Evolutionary conservation across 2,113 vertebrate genomes (phyloP), one percentile per base, ranked within the genome.

Genomic region (Eulemur macaco): DNA sequence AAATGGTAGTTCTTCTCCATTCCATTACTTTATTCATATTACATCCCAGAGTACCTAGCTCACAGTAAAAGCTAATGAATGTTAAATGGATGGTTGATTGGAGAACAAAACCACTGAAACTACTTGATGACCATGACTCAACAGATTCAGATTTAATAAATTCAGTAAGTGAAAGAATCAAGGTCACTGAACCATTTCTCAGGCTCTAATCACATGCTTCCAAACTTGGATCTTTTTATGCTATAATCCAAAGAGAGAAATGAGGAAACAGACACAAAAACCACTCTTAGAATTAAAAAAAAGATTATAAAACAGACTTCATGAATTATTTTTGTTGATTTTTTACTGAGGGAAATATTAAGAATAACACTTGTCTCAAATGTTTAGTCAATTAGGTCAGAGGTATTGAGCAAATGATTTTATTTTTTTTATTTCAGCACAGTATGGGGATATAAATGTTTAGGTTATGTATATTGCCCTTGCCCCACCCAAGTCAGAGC

Each of bases 61-160:
- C 47, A 87, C 13, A 37, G 83, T n/a, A 69, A 83, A 69, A 31
- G 29, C 20, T 63, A 88, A 77, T 87, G 42, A 66, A 77, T 84
- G 88, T 5, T 60, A 27, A 87, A 76, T n/a, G n/a, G 37, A 68
- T 52, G 8, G 15, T 14, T 73, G 20, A 58, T 39, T 63, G 29
- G 42, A 6, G 63, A 58, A 71, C 7, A 92, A 89, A 91, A 50
- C 13, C 52, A 74, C 58, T 87, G 54, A 20, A 87, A 47, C 20
- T 94, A 34, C 9, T 87, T 10, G 39, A 77, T 42, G 25, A 63
- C 31, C 34, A 78, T 42, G 34, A 42, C 78, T 91, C 34, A 90
- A 63, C n/a, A 63, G 39, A 91, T 93, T 94, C 31, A 58, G 39
- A 52, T 42, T 94, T 86, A 84, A 80, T 93, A 68, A 92, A 89